Evolutionary conservation across 2,888 invertebrate species (phyloP), one percentile per base, ranked within the genome.

Genomic region (Cantharis nigra): DNA sequence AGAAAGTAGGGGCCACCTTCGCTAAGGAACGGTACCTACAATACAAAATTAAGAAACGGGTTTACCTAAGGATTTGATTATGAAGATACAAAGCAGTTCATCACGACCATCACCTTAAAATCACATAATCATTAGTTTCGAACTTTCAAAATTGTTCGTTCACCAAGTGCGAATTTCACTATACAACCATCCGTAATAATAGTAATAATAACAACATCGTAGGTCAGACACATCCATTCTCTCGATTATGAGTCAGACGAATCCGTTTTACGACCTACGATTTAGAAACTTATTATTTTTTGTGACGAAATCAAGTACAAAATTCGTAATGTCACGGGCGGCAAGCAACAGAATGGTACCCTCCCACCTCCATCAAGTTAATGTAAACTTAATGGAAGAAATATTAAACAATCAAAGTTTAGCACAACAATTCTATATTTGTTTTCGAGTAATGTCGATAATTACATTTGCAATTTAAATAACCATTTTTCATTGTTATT

Each of bases 171-270:
- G 49, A 49, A n/a, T 49, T 49, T 49, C 49, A 49, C 49, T 49
- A n/a, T 49, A n/a, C 11, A 13, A 4, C n/a, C 49, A 49, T 49
- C 49, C 49, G 49, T 49, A 49, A n/a, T 49, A 49, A 49, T 49
- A 49, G n/a, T n/a, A 49, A 49, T 49, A 49, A 49, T n/a, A 33
- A 33, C 33, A 49, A n/a, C 49, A 49, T 49, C 71, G 71, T 75
- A 75, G 75, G 75, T 75, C 75, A 74, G 74, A 69, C 74, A 74
- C 74, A 70, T 69, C 74, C 69, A 75, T 75, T 71, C 71, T 70
- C 49, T 67, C 10, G 14, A 63, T 11, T 71, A 71, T 75, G 75
- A 75, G 23, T 75, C 75, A 71, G 71, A 65, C 71, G 71, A 75
- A 75, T 75, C 71, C 71, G 75, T 67, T 75, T 75, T 65, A 20